phyloP scores from a whole-genome alignment of 1,140 invertebrate genomes.

The Zaprionus capensis region DNA sequence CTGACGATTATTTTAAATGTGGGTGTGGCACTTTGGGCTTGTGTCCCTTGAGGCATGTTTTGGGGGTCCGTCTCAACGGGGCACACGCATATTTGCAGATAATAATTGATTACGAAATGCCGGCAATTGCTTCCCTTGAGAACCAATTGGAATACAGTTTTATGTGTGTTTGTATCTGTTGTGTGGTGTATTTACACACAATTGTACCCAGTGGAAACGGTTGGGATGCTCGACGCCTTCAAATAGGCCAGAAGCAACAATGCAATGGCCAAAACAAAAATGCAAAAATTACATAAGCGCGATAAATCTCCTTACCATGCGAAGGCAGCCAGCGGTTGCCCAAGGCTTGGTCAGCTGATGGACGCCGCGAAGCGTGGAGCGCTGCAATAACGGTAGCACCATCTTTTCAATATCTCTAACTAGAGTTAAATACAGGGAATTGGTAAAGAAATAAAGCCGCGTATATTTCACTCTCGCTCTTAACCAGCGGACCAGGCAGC shows the following conservation, averaged over 20 bases:
- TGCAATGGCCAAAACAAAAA: conserved; percentile 31
- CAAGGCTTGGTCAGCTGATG: conserved; percentile 73
- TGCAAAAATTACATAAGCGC: conserved; percentile 59
- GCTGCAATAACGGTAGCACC: conserved; percentile 73
- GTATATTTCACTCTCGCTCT: conserved; percentile 38
- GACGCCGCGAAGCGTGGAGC: conserved; percentile 63
- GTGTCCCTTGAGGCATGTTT: not conserved
- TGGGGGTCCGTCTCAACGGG: not conserved
- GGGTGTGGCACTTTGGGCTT: not conserved
- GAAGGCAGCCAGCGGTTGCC: conserved; percentile 51
- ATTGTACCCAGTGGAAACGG: not conserved
- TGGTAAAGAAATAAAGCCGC: conserved; percentile 39
- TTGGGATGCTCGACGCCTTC: not conserved
- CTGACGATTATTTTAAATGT: not conserved
- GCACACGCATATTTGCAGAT: not conserved
- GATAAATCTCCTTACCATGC: conserved; percentile 71
- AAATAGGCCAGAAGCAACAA: conserved; percentile 15
- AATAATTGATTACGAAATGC: conserved; percentile 32
- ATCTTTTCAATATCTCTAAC: conserved; percentile 48
- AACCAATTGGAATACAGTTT: conserved; percentile 9
- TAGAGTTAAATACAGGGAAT: conserved; percentile 30
- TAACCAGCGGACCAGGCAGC: conserved; percentile 25
- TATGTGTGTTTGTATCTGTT: not conserved
- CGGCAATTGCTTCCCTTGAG: conserved; percentile 6
- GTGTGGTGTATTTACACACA: not conserved